Conservation (phyloP, 2,113 vertebrate species). For the Strix aluco region DNA sequence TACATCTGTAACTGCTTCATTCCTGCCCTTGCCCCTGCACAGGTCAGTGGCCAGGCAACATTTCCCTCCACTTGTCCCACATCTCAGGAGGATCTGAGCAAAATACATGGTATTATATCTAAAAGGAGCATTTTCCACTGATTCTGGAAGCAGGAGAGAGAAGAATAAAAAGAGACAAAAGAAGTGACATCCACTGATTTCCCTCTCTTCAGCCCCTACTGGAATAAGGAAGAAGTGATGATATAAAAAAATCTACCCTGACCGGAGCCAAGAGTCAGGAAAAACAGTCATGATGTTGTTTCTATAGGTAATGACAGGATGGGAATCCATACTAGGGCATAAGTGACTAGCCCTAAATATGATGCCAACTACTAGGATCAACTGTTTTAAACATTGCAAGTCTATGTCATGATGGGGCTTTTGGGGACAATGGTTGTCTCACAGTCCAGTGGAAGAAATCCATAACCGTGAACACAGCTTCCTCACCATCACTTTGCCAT, state of each 20-base stretch:
- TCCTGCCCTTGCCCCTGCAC: neutral
- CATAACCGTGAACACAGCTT: neutral
- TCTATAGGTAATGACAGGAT: neutral
- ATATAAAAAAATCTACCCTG: neutral
- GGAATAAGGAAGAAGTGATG: neutral
- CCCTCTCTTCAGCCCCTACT: neutral
- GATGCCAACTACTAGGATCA: neutral
- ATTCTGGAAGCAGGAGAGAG: neutral
- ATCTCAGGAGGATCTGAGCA: neutral
- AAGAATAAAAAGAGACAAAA: neutral
- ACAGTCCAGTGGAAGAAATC: neutral
- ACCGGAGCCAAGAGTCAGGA: neutral
- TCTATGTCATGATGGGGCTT: neutral
- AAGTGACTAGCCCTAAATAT: neutral
- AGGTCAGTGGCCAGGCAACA: neutral
- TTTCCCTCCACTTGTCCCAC: neutral
- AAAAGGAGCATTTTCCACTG: neutral
- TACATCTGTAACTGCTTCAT: neutral
- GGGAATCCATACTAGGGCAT: neutral
- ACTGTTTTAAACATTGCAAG: neutral
- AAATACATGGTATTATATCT: neutral
- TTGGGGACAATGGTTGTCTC: neutral
- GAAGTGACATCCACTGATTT: neutral
- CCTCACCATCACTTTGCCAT: neutral
- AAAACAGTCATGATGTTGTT: neutral